A percentile compares a stretch with the other conserved stretches of the same genome.
Conservation (phyloP, 2,113 vertebrate species). For the Atlantisia rogersi region DNA sequence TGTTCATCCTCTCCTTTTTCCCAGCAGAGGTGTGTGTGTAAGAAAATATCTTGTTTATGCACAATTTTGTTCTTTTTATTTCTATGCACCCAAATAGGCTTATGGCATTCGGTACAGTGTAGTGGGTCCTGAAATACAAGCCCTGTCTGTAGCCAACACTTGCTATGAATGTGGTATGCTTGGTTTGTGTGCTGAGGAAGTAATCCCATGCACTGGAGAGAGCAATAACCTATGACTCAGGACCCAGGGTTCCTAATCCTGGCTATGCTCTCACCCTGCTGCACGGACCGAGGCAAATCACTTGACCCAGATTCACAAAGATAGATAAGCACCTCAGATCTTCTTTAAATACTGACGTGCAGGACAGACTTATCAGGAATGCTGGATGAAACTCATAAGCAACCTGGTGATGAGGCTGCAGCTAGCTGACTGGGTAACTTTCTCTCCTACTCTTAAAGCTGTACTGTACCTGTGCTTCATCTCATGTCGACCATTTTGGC, state of each 20-base stretch:
- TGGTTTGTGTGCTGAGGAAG: neutral
- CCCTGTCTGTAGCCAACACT: neutral
- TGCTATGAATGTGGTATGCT: neutral
- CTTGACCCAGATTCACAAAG: conserved; percentile 55
- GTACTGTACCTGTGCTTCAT: neutral
- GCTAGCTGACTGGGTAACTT: neutral
- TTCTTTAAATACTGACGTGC: conserved; percentile 47
- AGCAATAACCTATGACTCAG: neutral
- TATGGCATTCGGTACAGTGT: neutral
- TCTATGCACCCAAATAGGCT: fast-evolving
- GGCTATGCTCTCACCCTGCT: neutral
- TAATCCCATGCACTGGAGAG: neutral
- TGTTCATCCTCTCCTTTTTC: neutral
- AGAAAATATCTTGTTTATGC: neutral
- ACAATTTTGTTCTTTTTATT: neutral
- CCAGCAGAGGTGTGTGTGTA: neutral
- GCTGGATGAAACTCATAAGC: neutral
- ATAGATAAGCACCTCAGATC: conserved; percentile 57
- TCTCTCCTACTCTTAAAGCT: neutral
- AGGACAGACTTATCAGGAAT: conserved; percentile 26
- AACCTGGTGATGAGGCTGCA: neutral
- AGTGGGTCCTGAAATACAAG: neutral
- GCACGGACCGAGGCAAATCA: neutral
- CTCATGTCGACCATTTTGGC: neutral
- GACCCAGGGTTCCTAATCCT: conserved; percentile 6